Evolutionary conservation across 2,797 vertebrate species (phyloP).

Genomic region (Gambelia wislizenii): DNA sequence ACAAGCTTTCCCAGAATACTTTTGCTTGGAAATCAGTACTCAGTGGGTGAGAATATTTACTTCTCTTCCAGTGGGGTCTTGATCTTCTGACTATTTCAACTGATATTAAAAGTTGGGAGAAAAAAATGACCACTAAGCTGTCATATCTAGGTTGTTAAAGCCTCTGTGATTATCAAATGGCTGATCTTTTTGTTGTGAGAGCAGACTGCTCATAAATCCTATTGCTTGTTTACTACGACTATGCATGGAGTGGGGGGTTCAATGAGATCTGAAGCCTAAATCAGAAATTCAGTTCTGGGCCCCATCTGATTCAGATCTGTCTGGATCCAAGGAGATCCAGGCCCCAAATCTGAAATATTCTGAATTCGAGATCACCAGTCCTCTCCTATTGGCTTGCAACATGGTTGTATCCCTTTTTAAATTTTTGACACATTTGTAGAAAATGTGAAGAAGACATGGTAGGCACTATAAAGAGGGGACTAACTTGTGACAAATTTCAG

Average conservation of each 20-base stretch:
- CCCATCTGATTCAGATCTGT: no score
- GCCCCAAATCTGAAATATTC: no score
- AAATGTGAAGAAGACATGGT: no score
- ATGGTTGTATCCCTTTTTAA: no score
- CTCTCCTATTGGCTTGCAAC: not conserved
- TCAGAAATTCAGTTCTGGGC: no score
- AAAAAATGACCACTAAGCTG: not conserved
- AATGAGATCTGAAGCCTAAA: no score
- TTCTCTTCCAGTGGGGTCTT: not conserved
- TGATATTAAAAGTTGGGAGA: not conserved
- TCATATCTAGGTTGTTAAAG: not conserved
- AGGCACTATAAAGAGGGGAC: no score
- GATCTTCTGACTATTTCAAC: not conserved
- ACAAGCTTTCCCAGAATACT: not conserved
- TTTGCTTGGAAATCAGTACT: not conserved
- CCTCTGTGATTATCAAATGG: not conserved
- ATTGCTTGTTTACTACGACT: not conserved
- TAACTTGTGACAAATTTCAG: no score
- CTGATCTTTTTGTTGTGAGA: not conserved
- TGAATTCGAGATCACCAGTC: not conserved
- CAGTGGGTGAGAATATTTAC: not conserved
- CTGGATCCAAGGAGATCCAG: no score
- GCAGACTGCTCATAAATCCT: not conserved
- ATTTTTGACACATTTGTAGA: no score
- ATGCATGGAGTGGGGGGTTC: no score